A percentile compares a stretch with the other conserved stretches of the same genome.
These are phyloP conservation scores for Tragelaphus oryx DNA, from an alignment of 2,797 vertebrate species.

Conservation along the genomic window DNA sequence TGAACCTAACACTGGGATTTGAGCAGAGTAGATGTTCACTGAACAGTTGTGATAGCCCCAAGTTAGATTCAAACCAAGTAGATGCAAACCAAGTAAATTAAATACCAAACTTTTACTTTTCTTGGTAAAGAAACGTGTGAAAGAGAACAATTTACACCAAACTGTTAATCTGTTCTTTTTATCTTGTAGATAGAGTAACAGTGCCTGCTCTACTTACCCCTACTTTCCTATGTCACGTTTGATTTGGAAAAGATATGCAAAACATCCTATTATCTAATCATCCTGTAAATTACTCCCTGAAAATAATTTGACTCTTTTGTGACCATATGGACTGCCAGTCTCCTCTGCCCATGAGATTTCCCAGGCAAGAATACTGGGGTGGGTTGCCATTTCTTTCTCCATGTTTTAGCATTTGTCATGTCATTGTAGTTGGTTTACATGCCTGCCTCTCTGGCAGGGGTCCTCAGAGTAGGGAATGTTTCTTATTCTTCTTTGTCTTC, in stretches of 20 bases:
- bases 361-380: background rate
- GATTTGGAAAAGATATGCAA: background rate
- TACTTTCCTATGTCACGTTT: background rate
- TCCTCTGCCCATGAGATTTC: background rate
- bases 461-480: background rate
- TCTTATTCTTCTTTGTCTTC: background rate
- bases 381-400: background rate
- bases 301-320: background rate
- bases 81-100: conserved; percentile 9
- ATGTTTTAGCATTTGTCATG: background rate
- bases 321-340: background rate
- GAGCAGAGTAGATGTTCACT: background rate
- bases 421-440: background rate
- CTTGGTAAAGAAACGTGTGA: background rate
- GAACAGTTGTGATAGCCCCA: background rate
- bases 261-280: background rate
- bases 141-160: background rate
- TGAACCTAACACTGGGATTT: background rate
- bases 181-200: background rate
- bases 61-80: background rate
- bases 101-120: background rate
- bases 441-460: background rate
- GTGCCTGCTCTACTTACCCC: background rate
- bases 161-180: background rate
- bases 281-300: background rate